These are phyloP conservation scores for Monochamus alternatus DNA, from an alignment of 2,888 invertebrate species.

Conservation along the genomic window DNA sequence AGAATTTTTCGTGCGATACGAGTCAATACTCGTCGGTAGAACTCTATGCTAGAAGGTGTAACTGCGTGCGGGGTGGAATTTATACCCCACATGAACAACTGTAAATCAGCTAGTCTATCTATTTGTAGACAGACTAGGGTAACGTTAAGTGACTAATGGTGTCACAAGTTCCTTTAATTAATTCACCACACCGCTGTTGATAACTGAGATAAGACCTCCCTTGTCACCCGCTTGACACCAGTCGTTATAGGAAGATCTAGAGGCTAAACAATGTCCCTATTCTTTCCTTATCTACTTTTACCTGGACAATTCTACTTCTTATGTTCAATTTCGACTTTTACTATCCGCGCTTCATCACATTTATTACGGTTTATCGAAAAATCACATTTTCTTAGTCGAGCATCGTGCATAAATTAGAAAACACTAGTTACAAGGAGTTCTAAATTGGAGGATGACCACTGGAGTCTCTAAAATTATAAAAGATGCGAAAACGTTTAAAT, in stretches of 20 bases:
- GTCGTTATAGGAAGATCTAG: conserved; percentile 37
- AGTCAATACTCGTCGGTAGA: too few relatives aligned
- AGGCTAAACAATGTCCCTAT: conserved; percentile 33
- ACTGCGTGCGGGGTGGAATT: conserved; percentile 42
- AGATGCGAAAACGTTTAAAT: too few relatives aligned
- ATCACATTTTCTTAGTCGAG: conserved; percentile 9
- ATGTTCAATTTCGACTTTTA: conserved; percentile 55
- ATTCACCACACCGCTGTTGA: conserved; percentile 67
- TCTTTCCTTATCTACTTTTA: conserved; percentile 40
- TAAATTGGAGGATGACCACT: too few relatives aligned
- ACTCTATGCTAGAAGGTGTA: conserved; percentile 12
- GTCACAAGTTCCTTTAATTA: conserved; percentile 69
- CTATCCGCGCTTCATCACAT: conserved; percentile 39
- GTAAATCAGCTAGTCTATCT: conserved; percentile 66
- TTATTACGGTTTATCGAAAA: conserved; percentile 7
- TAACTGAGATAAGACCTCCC: conserved; percentile 66
- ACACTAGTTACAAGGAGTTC: not conserved
- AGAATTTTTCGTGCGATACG: too few relatives aligned
- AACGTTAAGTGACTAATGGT: conserved; percentile 69
- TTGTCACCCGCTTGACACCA: conserved; percentile 56
- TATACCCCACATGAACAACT: conserved; percentile 60
- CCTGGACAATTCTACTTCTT: conserved; percentile 52
- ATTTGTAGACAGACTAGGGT: conserved; percentile 65
- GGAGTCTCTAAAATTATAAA: too few relatives aligned
- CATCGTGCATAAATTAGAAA: conserved; percentile 14